Conservation (phyloP, 2,113 vertebrate species). For the Sapajus apella region DNA sequence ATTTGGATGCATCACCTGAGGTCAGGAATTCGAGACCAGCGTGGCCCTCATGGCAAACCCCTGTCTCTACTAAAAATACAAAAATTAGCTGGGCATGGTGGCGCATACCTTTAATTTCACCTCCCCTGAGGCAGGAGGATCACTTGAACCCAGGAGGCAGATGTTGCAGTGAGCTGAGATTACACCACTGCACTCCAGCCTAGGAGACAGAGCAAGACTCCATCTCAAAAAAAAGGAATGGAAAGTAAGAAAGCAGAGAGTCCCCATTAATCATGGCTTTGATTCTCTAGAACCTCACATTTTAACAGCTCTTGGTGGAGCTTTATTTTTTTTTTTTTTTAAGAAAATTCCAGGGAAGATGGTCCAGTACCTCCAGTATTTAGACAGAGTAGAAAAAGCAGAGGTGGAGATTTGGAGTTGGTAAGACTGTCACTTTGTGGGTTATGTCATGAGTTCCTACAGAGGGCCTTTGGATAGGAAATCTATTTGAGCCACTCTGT, state of each 20-base stretch:
- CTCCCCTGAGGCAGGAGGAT: not conserved
- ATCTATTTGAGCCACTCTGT: not conserved
- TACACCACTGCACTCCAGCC: not conserved
- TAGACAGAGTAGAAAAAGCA: not conserved
- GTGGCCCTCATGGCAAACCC: not conserved
- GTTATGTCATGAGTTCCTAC: not conserved
- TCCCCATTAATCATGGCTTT: conserved; percentile 17
- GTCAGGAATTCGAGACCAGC: not conserved
- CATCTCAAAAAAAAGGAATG: not conserved
- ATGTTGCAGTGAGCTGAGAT: not conserved
- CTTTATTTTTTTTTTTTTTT: not conserved
- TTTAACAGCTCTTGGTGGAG: not conserved
- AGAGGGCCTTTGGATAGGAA: not conserved
- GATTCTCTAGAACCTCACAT: not conserved
- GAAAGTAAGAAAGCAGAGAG: not conserved
- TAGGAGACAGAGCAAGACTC: not conserved
- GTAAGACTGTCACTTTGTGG: not conserved
- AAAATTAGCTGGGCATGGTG: not conserved
- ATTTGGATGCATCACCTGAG: not conserved
- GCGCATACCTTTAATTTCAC: not conserved
- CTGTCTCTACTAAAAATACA: not conserved
- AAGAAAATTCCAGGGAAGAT: not conserved
- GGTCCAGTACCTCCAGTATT: not conserved
- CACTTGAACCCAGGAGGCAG: not conserved
- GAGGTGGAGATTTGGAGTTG: not conserved